Conservation (phyloP, 2,888 invertebrate genomes). For the Bruchidius siliquastri region DNA sequence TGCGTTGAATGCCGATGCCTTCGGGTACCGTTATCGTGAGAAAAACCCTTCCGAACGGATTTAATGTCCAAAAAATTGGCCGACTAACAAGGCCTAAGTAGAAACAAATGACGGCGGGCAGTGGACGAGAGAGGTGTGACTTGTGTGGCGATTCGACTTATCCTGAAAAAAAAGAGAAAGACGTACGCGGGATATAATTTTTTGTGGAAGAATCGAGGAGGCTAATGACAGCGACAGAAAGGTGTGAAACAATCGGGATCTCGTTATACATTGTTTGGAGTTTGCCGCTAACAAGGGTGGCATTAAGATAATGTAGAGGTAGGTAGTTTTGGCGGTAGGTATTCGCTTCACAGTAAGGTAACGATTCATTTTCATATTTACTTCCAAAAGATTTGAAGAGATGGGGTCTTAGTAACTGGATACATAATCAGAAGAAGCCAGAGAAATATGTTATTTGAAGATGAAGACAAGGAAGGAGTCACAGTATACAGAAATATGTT, state of each 20-base stretch:
- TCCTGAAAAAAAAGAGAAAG: slow-evolving; percentile 9
- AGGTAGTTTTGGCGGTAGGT: not conserved
- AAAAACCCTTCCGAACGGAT: slow-evolving; percentile 2
- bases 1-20: not conserved
- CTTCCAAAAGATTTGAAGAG: too few species aligned
- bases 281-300: not conserved
- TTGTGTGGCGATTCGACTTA: slow-evolving; percentile 17
- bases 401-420: too few species aligned
- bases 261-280: not conserved
- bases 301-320: not conserved
- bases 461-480: too few species aligned
- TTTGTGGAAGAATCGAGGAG: slow-evolving; percentile 1
- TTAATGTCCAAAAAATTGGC: slow-evolving; percentile 30
- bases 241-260: not conserved
- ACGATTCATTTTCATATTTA: too few species aligned
- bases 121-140: slow-evolving; percentile 31
- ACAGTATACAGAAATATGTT: too few species aligned
- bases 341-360: too few species aligned
- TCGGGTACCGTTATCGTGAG: not conserved
- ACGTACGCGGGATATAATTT: slow-evolving; percentile 7
- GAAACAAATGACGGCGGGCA: slow-evolving; percentile 41
- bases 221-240: not conserved
- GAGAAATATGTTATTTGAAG: too few species aligned
- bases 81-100: slow-evolving; percentile 30
- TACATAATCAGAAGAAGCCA: too few species aligned